Conservation (phyloP, 2,888 invertebrate genomes). For the Halictus ligatus region DNA sequence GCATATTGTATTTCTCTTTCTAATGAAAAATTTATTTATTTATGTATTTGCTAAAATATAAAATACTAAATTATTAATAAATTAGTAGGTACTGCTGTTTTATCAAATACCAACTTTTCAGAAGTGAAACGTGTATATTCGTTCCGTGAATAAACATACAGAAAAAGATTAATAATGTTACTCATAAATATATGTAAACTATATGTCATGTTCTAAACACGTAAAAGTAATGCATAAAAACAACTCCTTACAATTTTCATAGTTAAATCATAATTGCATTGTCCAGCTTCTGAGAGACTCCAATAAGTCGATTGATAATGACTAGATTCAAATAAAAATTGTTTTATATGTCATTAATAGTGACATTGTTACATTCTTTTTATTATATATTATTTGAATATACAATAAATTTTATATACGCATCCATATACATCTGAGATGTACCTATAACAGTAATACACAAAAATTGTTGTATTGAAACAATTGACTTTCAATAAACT, state of each 20-base stretch:
- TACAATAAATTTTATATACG: too few relatives aligned
- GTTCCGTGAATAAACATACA: too few relatives aligned
- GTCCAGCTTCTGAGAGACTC: not conserved
- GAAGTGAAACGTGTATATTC: too few relatives aligned
- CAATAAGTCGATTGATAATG: not conserved
- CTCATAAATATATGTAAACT: not conserved
- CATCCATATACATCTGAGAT: too few relatives aligned
- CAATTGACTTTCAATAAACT: too few relatives aligned
- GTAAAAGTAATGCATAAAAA: not conserved
- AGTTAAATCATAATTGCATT: not conserved
- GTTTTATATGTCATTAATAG: too few relatives aligned
- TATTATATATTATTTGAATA: too few relatives aligned
- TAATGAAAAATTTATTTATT: not conserved
- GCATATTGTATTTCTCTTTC: not conserved
- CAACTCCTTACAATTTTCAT: not conserved
- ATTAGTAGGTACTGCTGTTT: not conserved
- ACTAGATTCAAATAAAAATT: too few relatives aligned
- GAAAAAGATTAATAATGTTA: not conserved
- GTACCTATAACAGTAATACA: too few relatives aligned
- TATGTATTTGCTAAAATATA: not conserved
- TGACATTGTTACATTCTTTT: too few relatives aligned
- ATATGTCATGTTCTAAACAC: too few relatives aligned
- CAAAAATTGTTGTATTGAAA: too few relatives aligned
- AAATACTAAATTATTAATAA: not conserved
- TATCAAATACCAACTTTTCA: not conserved